A percentile compares a stretch with the other conserved stretches of the same genome.
Conservation (phyloP, 2,113 vertebrate species). For the Beaufortia kweichowensis region DNA sequence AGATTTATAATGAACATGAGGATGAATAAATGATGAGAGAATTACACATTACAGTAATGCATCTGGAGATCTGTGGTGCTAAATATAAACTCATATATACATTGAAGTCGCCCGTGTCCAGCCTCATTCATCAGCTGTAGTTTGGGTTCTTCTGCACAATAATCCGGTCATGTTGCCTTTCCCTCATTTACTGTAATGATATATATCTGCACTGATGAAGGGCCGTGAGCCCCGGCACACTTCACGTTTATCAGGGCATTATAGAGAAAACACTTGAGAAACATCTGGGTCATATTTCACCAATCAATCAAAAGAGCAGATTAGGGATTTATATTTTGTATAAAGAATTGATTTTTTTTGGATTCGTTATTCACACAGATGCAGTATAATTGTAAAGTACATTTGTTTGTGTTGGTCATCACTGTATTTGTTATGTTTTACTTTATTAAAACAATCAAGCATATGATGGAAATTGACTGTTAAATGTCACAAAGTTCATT, state of each 20-base stretch:
- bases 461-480: not conserved
- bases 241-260: conserved; percentile 35
- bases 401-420: too few relatives aligned
- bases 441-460: not conserved
- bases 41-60: too few relatives aligned
- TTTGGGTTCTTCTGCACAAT: conserved; percentile 52
- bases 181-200: conserved; percentile 37
- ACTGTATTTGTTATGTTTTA: not conserved
- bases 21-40: too few relatives aligned
- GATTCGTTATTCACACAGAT: not conserved
- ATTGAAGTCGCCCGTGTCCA: conserved; percentile 45
- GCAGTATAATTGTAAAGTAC: not conserved
- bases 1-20: too few relatives aligned
- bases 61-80: too few relatives aligned
- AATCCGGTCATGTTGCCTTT: conserved; percentile 41
- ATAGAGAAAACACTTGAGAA: conserved; percentile 16
- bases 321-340: not conserved
- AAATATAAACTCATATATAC: too few relatives aligned
- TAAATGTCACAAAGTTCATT: conserved; percentile 4
- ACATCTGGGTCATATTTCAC: not conserved
- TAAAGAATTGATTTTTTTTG: conserved; percentile 3
- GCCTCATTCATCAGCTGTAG: too few relatives aligned
- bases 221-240: not conserved
- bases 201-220: conserved; percentile 57
- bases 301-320: not conserved